Base-by-base conservation (phyloP, 2,888 invertebrate species). In the Halictus quadricinctus region DNA sequence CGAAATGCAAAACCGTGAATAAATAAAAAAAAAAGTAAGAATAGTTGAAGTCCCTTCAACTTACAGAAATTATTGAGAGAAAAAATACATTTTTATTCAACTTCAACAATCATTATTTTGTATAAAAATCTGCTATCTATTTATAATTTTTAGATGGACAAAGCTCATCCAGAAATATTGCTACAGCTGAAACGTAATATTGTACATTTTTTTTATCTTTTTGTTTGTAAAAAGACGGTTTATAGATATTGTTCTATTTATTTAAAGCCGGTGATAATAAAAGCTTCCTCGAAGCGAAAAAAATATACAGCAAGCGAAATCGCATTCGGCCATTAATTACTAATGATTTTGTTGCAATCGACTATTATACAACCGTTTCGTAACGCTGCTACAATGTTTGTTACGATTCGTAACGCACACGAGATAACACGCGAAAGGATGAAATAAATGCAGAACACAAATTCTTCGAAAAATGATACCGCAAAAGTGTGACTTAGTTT, bases 281-380 rank as follows among this genome's bases (percentile, higher is more conserved):
- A 58, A 15, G 8, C 36, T 41, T 50, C 41, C 36, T 36, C 25
- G 8, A 29, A 50, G n/a, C 21, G 6, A 21, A 29, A 13, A 48
- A 21, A 15, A 46, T n/a, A 46, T n/a, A n/a, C 8, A 54, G 6
- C 2, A 18, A 18, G 2, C 21, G 12, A 50, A 66, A 43, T 2
- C 48, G 43, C 6, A 48, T 15, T 25, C 15, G 18, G 8, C 41
- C 36, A 70, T 5, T 54, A 58, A 58, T 36, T 36, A 21, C 43
- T 25, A 72, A 15, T 64, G 60, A 77, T 25, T 54, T 43, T 21
- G 21, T 5, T 43, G 21, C 12, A 78, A 81, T 81, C 79, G 29
- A 43, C 21, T 13, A 66, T 78, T 81, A 78, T 50, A 41, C 29
- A 81, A 78, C 66, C 29, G n/a, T 18, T 43, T n/a, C 54, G 36